Evolutionary conservation across 2,113 vertebrate species (phyloP).

Genomic region (Ivindomyrus marchei): DNA sequence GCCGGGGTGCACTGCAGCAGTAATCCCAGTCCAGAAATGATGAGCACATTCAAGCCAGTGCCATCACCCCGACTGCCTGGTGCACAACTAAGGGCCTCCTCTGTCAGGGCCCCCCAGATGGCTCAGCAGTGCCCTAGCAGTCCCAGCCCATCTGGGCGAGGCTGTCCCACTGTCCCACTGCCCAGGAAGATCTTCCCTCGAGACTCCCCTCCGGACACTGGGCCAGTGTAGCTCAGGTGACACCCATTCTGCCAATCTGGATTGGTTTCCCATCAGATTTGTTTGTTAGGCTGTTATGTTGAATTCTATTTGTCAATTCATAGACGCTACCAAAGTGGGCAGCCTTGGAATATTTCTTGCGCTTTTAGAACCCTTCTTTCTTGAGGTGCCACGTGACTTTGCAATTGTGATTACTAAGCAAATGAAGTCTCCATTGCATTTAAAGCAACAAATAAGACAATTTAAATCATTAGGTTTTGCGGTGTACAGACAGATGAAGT

Average conservation of each 20-base stretch:
- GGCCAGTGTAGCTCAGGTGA: slow-evolving; percentile 48
- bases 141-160: slow-evolving; percentile 86
- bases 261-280: slow-evolving; percentile 26
- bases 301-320: background rate
- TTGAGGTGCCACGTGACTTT: background rate
- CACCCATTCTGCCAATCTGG: slow-evolving; percentile 48
- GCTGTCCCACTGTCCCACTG: slow-evolving; percentile 85
- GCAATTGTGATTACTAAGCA: background rate
- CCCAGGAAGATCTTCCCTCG: slow-evolving; percentile 88
- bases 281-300: background rate
- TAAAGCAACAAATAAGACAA: background rate
- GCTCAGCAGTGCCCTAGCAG: slow-evolving; percentile 87
- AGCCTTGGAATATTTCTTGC: background rate
- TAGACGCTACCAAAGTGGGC: background rate
- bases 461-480: background rate
- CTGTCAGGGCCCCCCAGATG: slow-evolving; percentile 71
- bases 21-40: slow-evolving; percentile 85
- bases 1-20: slow-evolving; percentile 81
- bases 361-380: background rate
- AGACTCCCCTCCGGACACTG: slow-evolving; percentile 44
- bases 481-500: background rate
- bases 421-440: background rate
- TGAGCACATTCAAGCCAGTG: slow-evolving; percentile 92
- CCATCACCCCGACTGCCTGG: slow-evolving; percentile 79
- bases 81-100: slow-evolving; percentile 79